Conservation (phyloP, 2,888 invertebrate genomes). For the Lysandra bellargus region DNA sequence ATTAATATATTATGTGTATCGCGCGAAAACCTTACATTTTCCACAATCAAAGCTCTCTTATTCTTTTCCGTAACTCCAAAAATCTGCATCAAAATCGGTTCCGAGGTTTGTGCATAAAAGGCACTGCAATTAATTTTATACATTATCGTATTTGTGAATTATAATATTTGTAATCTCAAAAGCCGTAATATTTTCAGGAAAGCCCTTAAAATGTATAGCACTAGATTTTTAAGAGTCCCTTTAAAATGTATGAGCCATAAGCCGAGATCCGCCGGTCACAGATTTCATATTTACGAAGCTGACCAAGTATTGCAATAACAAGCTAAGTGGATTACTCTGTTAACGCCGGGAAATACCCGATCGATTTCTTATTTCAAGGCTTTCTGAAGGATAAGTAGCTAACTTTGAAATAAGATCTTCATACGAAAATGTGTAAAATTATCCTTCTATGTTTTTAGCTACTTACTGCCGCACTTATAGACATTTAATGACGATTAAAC, state of each 20-base stretch:
- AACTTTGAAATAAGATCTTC: neutral
- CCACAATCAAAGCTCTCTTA: too few species aligned
- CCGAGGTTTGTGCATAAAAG: too few species aligned
- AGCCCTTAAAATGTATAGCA: neutral
- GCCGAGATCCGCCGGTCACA: neutral
- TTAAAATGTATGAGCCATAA: neutral
- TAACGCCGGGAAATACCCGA: neutral
- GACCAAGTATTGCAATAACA: slow-evolving; percentile 12
- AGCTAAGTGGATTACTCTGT: slow-evolving; percentile 2
- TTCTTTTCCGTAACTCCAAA: too few species aligned
- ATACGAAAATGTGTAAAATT: neutral
- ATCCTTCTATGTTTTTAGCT: neutral
- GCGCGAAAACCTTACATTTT: too few species aligned
- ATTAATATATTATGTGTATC: too few species aligned
- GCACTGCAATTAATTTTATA: too few species aligned
- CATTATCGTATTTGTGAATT: too few species aligned
- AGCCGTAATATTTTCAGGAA: too few species aligned
- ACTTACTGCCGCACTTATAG: too few species aligned
- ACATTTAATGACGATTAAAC: too few species aligned
- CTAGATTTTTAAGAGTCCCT: neutral
- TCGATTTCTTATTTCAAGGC: slow-evolving; percentile 15
- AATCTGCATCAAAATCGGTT: too few species aligned
- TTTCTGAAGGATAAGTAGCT: slow-evolving; percentile 1
- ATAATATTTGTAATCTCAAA: too few species aligned
- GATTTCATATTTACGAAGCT: slow-evolving; percentile 3